These are phyloP conservation scores for Rhabdomys dilectus DNA, from an alignment of 2,113 vertebrate species.

Conservation along the genomic window DNA sequence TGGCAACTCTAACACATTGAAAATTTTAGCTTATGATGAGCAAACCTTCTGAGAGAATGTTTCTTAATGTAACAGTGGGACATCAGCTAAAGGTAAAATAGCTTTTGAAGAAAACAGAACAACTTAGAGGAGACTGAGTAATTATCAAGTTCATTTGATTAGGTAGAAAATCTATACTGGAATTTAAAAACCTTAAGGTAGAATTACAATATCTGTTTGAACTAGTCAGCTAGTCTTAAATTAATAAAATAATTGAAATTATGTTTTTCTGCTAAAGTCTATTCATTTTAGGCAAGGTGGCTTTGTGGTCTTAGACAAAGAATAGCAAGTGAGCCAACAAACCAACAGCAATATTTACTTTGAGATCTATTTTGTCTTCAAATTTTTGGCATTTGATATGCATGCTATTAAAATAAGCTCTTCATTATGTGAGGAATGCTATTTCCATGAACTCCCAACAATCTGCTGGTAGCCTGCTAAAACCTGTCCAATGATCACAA, in stretches of 20 bases:
- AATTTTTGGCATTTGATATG: neutral
- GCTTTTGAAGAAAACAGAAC: conserved; percentile 59
- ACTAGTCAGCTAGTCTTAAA: conserved; percentile 17
- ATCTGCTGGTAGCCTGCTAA: neutral
- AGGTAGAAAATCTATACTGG: conserved; percentile 38
- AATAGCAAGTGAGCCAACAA: conserved; percentile 38
- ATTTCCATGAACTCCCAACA: neutral
- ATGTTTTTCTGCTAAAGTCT: neutral
- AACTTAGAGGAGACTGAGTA: neutral
- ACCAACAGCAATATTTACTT: neutral
- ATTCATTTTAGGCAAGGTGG: neutral
- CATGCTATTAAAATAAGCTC: neutral
- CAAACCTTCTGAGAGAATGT: neutral
- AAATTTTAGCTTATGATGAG: neutral
- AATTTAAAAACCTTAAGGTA: conserved; percentile 56
- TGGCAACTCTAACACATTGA: neutral
- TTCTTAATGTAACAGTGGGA: conserved; percentile 52
- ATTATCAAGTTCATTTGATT: conserved; percentile 66
- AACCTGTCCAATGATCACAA: neutral
- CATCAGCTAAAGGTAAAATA: conserved; percentile 53
- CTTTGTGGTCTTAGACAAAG: neutral
- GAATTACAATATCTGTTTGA: conserved; percentile 32
- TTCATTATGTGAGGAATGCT: neutral
- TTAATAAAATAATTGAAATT: conserved; percentile 45
- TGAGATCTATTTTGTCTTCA: conserved; percentile 15